Evolutionary conservation across 2,797 vertebrate genomes (phyloP), one percentile per base, ranked within the genome.

Genomic region (Bradypus variegatus): DNA sequence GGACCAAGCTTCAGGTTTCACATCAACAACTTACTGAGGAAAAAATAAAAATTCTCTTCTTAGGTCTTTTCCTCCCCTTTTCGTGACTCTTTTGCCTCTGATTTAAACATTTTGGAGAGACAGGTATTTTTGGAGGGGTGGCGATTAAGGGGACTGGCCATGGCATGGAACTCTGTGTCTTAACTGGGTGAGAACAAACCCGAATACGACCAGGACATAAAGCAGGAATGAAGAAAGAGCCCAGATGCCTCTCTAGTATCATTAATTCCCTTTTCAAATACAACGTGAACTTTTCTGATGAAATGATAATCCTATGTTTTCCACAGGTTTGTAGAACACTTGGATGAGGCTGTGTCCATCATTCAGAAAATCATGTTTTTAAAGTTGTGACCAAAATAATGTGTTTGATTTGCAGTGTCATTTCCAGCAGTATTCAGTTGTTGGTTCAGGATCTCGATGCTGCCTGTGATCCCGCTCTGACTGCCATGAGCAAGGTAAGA

Each of bases 361-460:
- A 23, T 86, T 88, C 53, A 16, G 27, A 33, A 33, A 27, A 3
- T 23, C 86, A 0, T 38, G 67, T 90, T 95, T 90, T 72, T 48
- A 33, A 33, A 67, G 67, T 90, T 1, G 27, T 95, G 88, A 92
- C 86, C 65, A 58, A 53, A 14, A 1, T 27, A n/a, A 69, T 50
- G 0, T 82, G 78, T 62, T 95, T 93, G 94, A 87, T 94, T 93
- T 93, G 36, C 97, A 99, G 99, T 10, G 99, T 99, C 94, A 99
- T 99, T 96, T 99, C 99, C 73, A 99, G 99, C 97, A 99, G 99
- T 94, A 99, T 99, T 91, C 99, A 99, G 97, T 97, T 99, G 76
- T 97, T 99, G 79, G 99, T 99, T 94, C 99, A 99, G 97, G 99
- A 99, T 96, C 98, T 99, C 67, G 99, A 99, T 80, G 98, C 98